Evolutionary conservation across 2,113 vertebrate species (phyloP).

Genomic region (Ctenodactylus gundi): DNA sequence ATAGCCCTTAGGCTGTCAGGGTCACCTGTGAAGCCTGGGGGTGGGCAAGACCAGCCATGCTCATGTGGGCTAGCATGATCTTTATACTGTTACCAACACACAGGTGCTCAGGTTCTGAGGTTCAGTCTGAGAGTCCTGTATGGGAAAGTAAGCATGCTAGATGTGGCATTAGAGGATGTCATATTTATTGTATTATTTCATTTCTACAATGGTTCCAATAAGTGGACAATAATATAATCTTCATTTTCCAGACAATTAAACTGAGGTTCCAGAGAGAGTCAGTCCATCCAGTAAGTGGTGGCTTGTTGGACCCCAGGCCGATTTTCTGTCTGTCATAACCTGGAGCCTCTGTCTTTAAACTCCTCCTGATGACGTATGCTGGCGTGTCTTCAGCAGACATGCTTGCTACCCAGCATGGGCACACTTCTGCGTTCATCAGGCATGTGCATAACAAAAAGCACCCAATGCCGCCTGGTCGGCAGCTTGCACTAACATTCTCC

Average conservation of each 20-base stretch:
- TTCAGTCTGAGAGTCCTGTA: too few species aligned
- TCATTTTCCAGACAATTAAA: neutral
- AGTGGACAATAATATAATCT: neutral
- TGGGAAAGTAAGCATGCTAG: neutral
- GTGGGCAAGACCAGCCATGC: neutral
- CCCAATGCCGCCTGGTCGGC: fast-evolving
- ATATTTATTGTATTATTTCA: fast-evolving
- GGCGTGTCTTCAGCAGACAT: neutral
- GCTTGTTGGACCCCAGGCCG: neutral
- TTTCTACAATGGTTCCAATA: neutral
- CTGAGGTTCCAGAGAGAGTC: neutral
- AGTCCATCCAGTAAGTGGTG: neutral
- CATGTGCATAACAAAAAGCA: fast-evolving
- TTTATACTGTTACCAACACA: fast-evolving
- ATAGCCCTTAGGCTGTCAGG: too few species aligned
- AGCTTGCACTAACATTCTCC: fast-evolving
- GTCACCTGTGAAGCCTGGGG: too few species aligned
- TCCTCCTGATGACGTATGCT: neutral
- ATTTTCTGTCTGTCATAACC: neutral
- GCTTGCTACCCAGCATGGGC: neutral
- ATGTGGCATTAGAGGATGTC: fast-evolving
- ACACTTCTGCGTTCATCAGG: fast-evolving
- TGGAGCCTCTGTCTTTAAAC: neutral
- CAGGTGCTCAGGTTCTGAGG: neutral
- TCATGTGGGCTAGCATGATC: neutral